Percentiles rank a stretch among this genome's conserved stretches.
phyloP scores from a whole-genome alignment of 2,797 vertebrate species.

The Diceros bicornis region DNA sequence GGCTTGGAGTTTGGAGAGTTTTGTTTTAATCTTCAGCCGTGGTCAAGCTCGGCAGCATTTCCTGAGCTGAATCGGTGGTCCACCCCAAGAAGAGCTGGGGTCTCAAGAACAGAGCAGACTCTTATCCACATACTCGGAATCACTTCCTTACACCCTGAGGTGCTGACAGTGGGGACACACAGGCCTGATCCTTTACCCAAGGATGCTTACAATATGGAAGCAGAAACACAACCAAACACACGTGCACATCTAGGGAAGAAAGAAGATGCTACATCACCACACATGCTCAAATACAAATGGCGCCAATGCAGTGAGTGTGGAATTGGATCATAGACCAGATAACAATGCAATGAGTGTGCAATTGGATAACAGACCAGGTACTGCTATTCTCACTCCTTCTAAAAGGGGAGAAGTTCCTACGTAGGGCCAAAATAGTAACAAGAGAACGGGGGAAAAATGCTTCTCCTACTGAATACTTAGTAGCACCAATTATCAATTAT shows the following conservation, averaged over 20 bases:
- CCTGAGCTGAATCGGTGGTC: not conserved
- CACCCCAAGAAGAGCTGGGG: not conserved
- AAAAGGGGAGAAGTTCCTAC: not conserved
- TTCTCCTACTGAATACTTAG: not conserved
- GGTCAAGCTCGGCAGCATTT: fast-evolving
- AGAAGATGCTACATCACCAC: fast-evolving
- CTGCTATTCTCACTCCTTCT: not conserved
- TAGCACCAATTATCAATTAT: not conserved
- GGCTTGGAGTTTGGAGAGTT: not conserved
- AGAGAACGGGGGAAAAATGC: not conserved
- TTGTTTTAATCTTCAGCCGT: fast-evolving
- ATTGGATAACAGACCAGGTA: not conserved
- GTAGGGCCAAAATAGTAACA: not conserved
- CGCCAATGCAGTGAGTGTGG: fast-evolving
- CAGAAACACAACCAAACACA: not conserved
- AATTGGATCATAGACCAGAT: not conserved
- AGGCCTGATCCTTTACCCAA: not conserved
- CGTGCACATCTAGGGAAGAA: fast-evolving
- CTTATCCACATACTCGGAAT: not conserved
- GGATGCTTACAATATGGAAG: fast-evolving
- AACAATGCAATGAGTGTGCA: fast-evolving
- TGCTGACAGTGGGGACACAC: not conserved
- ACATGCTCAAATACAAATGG: not conserved
- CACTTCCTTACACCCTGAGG: not conserved
- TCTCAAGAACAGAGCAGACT: not conserved